Base-by-base conservation (phyloP, 2,888 invertebrate species). In the Aporophyla lueneburgensis region DNA sequence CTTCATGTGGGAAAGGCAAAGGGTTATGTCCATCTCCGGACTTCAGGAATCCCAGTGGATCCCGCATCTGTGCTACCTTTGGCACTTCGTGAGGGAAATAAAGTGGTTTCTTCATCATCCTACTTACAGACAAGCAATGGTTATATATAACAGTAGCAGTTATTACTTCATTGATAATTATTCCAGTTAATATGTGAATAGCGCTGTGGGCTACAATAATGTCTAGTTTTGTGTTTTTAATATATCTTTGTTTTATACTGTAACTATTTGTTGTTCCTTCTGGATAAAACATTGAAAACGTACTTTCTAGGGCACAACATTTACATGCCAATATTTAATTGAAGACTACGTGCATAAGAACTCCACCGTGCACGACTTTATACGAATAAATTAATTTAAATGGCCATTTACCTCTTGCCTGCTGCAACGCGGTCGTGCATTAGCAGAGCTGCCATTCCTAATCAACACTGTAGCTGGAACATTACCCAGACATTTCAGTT, bases 361-460 rank as follows among this genome's bases (percentile, higher is more conserved):
- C 6, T 67, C n/a, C 16, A 53, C 46, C 24, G 67, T 68, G 61
- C 76, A 53, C 16, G 53, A 53, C 33, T 65, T 16, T 46, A 51
- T 21, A 14, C 49, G 78, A 78, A 78, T 78, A 78, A 71, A 78
- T 78, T 61, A 71, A 78, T 78, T 71, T 67, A 72, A 72, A 78
- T 72, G 61, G 65, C 71, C 72, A n/a, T 46, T 77, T 70, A 63
- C 24, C 54, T 61, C 59, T 16, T 43, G 21, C 19, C 54, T 24
- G 6, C 54, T 61, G 78, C 78, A 78, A 7, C 61, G 5, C 54
- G 49, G 51, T 78, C 40, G 27, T 33, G 66, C 71, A 66, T 78
- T 68, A 62, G 19, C 40, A 56, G 49, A 43, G 40, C 19, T 70
- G 62, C 56, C 63, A 69, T 59, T 66, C 24, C 33, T 65, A 66